Base-by-base conservation (phyloP, 2,113 vertebrate genomes). In the Lucifuga dentata region DNA sequence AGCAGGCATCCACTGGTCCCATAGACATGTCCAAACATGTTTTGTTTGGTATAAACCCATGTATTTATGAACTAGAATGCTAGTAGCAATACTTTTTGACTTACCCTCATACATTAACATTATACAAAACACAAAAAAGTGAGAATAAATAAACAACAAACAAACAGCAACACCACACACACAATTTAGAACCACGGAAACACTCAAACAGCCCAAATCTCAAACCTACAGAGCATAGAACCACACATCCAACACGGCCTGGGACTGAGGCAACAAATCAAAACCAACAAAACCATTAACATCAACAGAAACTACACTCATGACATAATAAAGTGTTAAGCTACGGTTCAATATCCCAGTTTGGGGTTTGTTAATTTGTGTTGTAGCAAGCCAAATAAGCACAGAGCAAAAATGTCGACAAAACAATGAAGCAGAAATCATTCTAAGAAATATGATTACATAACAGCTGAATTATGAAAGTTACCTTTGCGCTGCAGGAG, bases 401-500 rank as follows among this genome's bases (percentile, higher is more conserved):
- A 43, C 21, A 55, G 23, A 36, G 13, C 1, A 15, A 45, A 10
- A 23, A 23, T 29, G 8, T 1, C 12, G n/a, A n/a, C n/a, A n/a
- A n/a, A 20, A 65, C 39, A 49, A 19, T 21, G 36, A 59, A 38
- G 9, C 3, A 8, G 38, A 38, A 26, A 29, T 5, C 1, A n/a
- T n/a, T n/a, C n/a, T n/a, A n/a, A n/a, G n/a, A n/a, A n/a, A n/a
- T n/a, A n/a, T n/a, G n/a, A n/a, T n/a, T n/a, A n/a, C n/a, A n/a
- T n/a, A n/a, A 29, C 26, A 29, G 26, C 26, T 29, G 26, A 7
- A 51, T 16, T 16, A 44, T 20, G 16, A n/a, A 24, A 16, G 46
- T 92, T 92, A 99, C 97, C 97, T 99, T 99, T 12, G 95, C 82
- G 75, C 95, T 96, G 80, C 97, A 99, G 86, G 94, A 94, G 38